A percentile compares a stretch with the other conserved stretches of the same genome.
Evolutionary conservation across 2,888 invertebrate genomes (phyloP).

Genomic region (Petrophora chlorosata): DNA sequence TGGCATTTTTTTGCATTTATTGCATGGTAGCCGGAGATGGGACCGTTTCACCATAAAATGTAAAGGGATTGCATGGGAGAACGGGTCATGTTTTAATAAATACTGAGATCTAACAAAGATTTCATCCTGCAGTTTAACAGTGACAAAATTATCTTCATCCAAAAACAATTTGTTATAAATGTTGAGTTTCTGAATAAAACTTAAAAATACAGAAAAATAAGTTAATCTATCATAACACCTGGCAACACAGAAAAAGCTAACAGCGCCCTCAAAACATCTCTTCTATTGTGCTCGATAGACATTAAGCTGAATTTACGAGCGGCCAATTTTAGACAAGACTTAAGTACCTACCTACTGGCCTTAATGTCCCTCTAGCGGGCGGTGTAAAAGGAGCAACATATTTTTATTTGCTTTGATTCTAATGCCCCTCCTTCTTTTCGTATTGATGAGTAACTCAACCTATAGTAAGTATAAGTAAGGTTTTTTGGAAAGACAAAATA

Average conservation of each 20-base stretch:
- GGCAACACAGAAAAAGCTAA: slow-evolving; percentile 41
- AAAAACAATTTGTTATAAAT: too few species aligned
- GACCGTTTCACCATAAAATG: too few species aligned
- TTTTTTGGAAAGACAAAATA: too few species aligned
- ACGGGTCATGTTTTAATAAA: too few species aligned
- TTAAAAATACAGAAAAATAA: background rate
- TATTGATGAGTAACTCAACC: too few species aligned
- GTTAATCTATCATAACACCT: background rate
- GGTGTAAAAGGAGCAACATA: slow-evolving; percentile 45
- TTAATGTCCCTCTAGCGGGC: slow-evolving; percentile 49
- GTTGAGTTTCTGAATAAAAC: background rate
- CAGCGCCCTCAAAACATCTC: slow-evolving; percentile 39
- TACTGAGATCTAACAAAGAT: background rate
- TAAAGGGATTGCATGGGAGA: too few species aligned
- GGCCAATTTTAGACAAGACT: slow-evolving; percentile 65
- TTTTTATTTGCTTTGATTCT: slow-evolving; percentile 41
- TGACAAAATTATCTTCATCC: too few species aligned
- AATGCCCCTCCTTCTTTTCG: background rate
- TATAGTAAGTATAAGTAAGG: too few species aligned
- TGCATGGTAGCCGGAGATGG: too few species aligned
- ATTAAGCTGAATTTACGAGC: slow-evolving; percentile 64
- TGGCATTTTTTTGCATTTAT: too few species aligned
- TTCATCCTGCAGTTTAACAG: background rate
- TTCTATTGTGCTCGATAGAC: slow-evolving; percentile 60
- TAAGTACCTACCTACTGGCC: slow-evolving; percentile 64